Base-by-base conservation (phyloP, 2,113 vertebrate species). In the Ophthalmolycus amberensis region DNA sequence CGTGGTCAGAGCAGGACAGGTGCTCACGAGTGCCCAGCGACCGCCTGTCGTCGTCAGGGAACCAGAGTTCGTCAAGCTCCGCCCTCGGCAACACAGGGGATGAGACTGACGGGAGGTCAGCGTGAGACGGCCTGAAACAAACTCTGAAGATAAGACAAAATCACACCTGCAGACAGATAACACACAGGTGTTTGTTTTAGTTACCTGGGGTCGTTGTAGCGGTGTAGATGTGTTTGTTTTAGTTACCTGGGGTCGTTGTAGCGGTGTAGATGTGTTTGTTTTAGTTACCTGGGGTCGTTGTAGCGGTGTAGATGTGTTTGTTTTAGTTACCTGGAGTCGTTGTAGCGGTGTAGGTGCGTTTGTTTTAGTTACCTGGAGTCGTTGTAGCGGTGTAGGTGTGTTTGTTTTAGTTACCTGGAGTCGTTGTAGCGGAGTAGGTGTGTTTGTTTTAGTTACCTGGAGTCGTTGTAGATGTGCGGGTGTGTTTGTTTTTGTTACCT, bases 111-210 rank as follows among this genome's bases (percentile, higher is more conserved):
- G 95, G 95, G 5, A 96, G 95, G 86, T 99, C 96, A 46, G 94
- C 94, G 50, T 97, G 96, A 14, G 94, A 88, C 38, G 96, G 95
- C 83, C 97, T 99, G 44, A 25, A 0, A 5, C 72, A 67, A 34
- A 50, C 18, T 6, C 50, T 16, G 7, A 52, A 52, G 3, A 52
- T 52, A 52, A 52, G 22, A 52, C 20, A 22, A 52, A 3, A 40
- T 25, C 16, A 62, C 9, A 68, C 5, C n/a, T 42, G 16, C 5
- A 34, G 32, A 9, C 34, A 44, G 66, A 38, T 34, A 34, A 34
- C 34, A 34, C 34, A 9, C 34, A 44, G 66, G 48, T 64, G 20
- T 64, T 37, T 64, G 8, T 38, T 58, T 38, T 37, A 37, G 58
- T 63, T 20, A 37, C 68, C 48, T 71, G 20, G 50, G 50, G 3